phyloP scores from a whole-genome alignment of 1,140 invertebrate genomes.

The Antheraea mylitta region DNA sequence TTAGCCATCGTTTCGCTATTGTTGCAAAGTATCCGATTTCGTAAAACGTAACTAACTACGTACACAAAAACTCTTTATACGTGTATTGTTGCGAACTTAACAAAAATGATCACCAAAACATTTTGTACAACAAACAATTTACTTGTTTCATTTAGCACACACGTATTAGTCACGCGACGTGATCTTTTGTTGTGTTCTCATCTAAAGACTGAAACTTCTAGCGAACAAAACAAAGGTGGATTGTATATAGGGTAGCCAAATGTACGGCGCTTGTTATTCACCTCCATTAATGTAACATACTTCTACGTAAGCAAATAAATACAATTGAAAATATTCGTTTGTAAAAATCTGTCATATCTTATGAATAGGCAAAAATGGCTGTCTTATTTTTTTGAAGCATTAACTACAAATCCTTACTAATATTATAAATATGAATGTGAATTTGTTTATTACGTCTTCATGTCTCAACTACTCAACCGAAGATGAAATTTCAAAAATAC shows the following conservation, averaged over 20 bases:
- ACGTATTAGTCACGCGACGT: not conserved
- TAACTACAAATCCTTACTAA: no score
- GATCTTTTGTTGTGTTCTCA: not conserved
- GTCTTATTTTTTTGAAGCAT: not conserved
- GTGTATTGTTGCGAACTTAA: not conserved
- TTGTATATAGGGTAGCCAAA: not conserved
- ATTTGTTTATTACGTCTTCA: no score
- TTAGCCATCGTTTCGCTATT: not conserved
- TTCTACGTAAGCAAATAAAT: not conserved
- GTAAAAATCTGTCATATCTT: not conserved
- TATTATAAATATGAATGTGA: no score
- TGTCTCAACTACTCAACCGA: no score
- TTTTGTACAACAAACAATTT: slow-evolving; percentile 1
- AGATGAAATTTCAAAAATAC: no score
- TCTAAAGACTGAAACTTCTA: not conserved
- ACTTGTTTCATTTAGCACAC: not conserved
- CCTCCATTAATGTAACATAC: not conserved
- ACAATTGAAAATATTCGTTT: not conserved
- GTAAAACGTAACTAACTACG: not conserved
- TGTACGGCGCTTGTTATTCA: not conserved
- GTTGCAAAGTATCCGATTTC: not conserved
- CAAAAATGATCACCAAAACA: not conserved
- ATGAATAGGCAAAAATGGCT: not conserved
- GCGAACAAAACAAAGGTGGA: not conserved
- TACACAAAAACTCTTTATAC: not conserved